phyloP scores from a whole-genome alignment of 2,888 invertebrate genomes.

The Oligia latruncula region DNA sequence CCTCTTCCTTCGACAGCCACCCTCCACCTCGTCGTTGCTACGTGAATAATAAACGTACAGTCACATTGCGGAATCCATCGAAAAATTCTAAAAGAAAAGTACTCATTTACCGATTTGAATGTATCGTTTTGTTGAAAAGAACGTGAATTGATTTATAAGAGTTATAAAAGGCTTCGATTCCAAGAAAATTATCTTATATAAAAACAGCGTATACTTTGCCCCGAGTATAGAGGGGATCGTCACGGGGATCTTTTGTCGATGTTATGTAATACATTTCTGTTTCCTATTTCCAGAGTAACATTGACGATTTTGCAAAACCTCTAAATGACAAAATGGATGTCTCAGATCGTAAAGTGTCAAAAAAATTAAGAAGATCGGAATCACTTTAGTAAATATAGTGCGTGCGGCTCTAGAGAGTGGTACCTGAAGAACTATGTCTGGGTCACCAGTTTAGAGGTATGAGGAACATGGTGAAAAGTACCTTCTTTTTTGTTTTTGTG shows the following conservation, averaged over 20 bases:
- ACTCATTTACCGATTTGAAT: background rate
- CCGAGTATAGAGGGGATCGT: background rate
- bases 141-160: background rate
- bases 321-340: background rate
- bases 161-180: background rate
- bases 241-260: too few species aligned
- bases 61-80: conserved; percentile 9
- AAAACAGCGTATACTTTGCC: background rate
- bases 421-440: background rate
- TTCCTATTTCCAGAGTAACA: background rate
- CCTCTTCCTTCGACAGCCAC: conserved; percentile 60
- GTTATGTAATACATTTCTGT: background rate
- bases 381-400: background rate
- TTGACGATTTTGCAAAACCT: background rate
- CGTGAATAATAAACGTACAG: conserved; percentile 52
- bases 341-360: background rate
- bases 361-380: background rate
- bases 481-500: too few species aligned
- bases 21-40: conserved; percentile 57
- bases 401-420: background rate
- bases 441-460: background rate
- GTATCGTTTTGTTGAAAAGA: background rate
- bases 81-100: conserved; percentile 5
- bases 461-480: background rate
- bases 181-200: background rate